Evolutionary conservation across 2,888 invertebrate genomes (phyloP).

Genomic region (Noctua janthina): DNA sequence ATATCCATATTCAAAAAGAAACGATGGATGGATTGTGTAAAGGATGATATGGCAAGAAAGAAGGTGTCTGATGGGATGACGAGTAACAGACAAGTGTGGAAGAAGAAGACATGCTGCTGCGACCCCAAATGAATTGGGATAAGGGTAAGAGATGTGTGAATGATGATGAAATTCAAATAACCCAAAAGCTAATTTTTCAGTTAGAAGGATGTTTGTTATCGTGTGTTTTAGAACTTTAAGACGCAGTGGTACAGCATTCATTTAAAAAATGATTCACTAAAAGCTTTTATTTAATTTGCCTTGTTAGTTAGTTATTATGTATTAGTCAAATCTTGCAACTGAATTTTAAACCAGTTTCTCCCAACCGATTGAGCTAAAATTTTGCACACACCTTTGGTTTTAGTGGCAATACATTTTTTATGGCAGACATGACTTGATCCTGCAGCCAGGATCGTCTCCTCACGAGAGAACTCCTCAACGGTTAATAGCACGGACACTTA

Average conservation of each 20-base stretch:
- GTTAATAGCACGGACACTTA: background rate
- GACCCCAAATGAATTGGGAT: too few relatives aligned
- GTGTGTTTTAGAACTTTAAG: background rate
- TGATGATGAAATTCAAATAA: background rate
- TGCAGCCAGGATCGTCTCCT: background rate
- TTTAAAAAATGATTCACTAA: background rate
- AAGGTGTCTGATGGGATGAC: too few relatives aligned
- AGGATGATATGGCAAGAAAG: too few relatives aligned
- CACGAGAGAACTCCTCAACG: background rate
- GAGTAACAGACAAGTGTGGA: too few relatives aligned
- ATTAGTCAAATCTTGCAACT: background rate
- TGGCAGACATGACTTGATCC: background rate
- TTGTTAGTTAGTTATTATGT: background rate
- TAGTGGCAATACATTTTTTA: background rate
- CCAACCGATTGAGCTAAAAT: background rate
- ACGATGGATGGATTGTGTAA: too few relatives aligned
- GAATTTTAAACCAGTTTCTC: background rate
- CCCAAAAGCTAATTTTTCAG: background rate
- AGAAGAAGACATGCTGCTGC: too few relatives aligned
- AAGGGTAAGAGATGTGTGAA: too few relatives aligned
- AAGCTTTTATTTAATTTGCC: background rate
- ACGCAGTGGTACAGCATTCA: background rate
- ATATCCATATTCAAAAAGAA: background rate
- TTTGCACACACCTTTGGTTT: background rate
- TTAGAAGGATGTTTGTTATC: background rate